A percentile compares a stretch with the other conserved stretches of the same genome.
phyloP scores from a whole-genome alignment of 2,113 vertebrate genomes.

The Plecturocebus donacophilus region DNA sequence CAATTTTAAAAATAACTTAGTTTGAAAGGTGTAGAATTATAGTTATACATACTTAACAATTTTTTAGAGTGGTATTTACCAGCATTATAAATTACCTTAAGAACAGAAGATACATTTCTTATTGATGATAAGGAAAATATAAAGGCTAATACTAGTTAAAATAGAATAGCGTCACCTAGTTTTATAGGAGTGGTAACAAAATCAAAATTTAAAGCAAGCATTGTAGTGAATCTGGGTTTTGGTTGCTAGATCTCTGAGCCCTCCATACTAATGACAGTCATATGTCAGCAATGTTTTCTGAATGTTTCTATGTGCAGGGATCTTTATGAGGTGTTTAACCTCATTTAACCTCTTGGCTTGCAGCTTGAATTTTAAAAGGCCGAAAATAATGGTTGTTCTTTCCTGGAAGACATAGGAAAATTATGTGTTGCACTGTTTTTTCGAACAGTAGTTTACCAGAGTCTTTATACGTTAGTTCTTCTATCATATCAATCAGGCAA shows the following conservation, averaged over 20 bases:
- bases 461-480: not conserved
- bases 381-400: not conserved
- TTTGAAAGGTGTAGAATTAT: not conserved
- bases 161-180: not conserved
- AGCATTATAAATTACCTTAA: not conserved
- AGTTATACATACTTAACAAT: not conserved
- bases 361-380: not conserved
- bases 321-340: not conserved
- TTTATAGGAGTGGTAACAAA: not conserved
- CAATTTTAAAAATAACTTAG: not conserved
- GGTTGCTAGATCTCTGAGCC: not conserved
- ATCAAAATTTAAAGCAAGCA: not conserved
- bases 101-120: not conserved
- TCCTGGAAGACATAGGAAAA: not conserved
- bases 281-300: not conserved
- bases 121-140: not conserved
- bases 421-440: not conserved
- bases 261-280: fast-evolving
- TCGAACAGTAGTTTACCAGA: not conserved
- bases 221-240: not conserved
- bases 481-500: not conserved
- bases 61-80: not conserved
- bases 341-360: not conserved
- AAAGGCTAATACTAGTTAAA: not conserved
- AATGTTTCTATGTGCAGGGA: not conserved